phyloP scores from a whole-genome alignment of 1,140 invertebrate species.

The Linepithema humile region DNA sequence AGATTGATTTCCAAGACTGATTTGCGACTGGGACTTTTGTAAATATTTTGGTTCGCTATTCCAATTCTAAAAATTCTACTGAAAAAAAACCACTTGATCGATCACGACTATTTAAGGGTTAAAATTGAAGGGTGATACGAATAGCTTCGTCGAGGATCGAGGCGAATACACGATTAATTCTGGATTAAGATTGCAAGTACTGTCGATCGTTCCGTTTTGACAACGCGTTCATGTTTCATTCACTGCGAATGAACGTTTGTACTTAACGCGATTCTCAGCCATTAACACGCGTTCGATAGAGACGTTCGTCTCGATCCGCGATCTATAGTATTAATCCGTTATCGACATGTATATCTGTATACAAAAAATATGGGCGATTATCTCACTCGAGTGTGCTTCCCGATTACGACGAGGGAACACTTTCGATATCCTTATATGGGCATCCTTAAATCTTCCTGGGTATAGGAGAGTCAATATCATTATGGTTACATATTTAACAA shows the following conservation, averaged over 20 bases:
- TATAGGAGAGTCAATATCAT: constrained; percentile 54
- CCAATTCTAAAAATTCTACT: not conserved
- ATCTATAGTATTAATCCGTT: constrained; percentile 43
- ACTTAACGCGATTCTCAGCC: constrained; percentile 50
- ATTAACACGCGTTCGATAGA: not conserved
- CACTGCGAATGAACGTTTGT: constrained; percentile 28
- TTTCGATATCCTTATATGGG: constrained; percentile 48
- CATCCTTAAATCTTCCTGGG: constrained; percentile 49
- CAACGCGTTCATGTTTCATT: not conserved
- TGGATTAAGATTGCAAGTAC: not conserved
- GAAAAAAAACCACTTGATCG: constrained; percentile 15
- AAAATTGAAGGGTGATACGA: not conserved
- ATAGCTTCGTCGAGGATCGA: constrained; percentile 50
- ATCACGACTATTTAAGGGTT: constrained; percentile 53
- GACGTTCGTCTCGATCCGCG: constrained; percentile 60
- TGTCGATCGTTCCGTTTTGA: constrained; percentile 2
- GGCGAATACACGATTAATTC: not conserved
- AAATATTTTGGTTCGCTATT: not conserved
- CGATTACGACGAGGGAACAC: constrained; percentile 14
- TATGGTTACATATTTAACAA: constrained; percentile 41
- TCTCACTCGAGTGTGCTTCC: constrained; percentile 30
- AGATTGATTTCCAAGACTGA: not conserved
- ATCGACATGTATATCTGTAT: constrained; percentile 40
- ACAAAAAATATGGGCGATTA: constrained; percentile 36
- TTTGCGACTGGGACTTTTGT: not conserved